Conservation (phyloP, 2,797 vertebrate genomes). For the Rachycentron canadum region DNA sequence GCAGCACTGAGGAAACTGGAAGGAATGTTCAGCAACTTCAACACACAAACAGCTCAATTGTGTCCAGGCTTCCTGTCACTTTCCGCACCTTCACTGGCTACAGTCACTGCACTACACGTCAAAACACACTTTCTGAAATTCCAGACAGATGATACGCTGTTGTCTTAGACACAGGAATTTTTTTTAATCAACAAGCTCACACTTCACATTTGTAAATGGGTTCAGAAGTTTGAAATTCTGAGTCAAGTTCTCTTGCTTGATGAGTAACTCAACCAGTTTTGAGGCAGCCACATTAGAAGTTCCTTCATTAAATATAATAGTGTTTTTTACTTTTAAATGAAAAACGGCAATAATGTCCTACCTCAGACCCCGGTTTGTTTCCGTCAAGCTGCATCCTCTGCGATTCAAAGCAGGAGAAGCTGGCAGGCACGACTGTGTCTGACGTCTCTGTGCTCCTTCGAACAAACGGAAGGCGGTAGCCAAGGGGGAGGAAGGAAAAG, state of each 20-base stretch:
- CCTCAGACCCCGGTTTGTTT: slow-evolving; percentile 87
- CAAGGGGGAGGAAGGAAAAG: slow-evolving; percentile 77
- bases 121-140: slow-evolving; percentile 25
- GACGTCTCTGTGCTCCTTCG: slow-evolving; percentile 68
- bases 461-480: slow-evolving; percentile 75
- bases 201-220: neutral
- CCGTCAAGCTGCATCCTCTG: slow-evolving; percentile 76
- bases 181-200: neutral
- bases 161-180: neutral
- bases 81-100: slow-evolving; percentile 52
- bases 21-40: slow-evolving; percentile 54
- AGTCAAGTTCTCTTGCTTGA: neutral
- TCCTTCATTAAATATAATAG: neutral
- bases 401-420: slow-evolving; percentile 80
- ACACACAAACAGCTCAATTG: slow-evolving; percentile 68
- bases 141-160: slow-evolving; percentile 11
- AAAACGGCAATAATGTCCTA: slow-evolving; percentile 63
- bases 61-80: slow-evolving; percentile 68
- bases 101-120: slow-evolving; percentile 4
- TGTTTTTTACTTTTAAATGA: neutral
- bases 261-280: neutral
- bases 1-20: slow-evolving; percentile 48
- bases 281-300: neutral
- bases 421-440: slow-evolving; percentile 67
- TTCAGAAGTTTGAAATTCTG: neutral